Conservation (phyloP, 1,140 invertebrate species). For the Caenorhabditis inopinata region DNA sequence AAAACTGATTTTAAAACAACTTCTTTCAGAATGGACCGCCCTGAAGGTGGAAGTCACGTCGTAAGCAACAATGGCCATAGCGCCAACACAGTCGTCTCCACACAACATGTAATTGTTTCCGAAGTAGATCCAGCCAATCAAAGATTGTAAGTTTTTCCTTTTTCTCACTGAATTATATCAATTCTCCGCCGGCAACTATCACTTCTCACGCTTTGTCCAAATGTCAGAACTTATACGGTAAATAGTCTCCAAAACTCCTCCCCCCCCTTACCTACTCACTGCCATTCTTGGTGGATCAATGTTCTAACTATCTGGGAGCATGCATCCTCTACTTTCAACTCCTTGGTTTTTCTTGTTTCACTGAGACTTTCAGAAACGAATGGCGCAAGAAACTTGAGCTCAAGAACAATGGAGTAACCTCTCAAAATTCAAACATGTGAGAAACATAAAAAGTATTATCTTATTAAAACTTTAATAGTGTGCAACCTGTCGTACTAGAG, state of each 20-base stretch:
- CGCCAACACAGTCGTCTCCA: conserved; percentile 15
- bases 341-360: neutral
- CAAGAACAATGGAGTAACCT: neutral
- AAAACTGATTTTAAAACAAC: neutral
- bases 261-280: neutral
- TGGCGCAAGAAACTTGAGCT: neutral
- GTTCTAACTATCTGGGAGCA: neutral
- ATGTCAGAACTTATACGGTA: neutral
- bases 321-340: neutral
- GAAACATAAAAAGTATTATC: too few relatives aligned
- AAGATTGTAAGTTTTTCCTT: conserved; percentile 29
- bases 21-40: conserved; percentile 40
- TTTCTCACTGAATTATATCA: neutral
- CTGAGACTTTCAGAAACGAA: neutral
- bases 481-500: too few relatives aligned
- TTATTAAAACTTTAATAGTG: too few relatives aligned
- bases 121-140: conserved; percentile 31
- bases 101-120: conserved; percentile 19
- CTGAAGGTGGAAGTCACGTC: neutral
- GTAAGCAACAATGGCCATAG: neutral
- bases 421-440: neutral
- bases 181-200: neutral
- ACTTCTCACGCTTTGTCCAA: conserved; percentile 5
- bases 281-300: neutral
- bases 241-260: neutral